phyloP scores from a whole-genome alignment of 2,888 invertebrate species.

The Leptopilina drosophilae region DNA sequence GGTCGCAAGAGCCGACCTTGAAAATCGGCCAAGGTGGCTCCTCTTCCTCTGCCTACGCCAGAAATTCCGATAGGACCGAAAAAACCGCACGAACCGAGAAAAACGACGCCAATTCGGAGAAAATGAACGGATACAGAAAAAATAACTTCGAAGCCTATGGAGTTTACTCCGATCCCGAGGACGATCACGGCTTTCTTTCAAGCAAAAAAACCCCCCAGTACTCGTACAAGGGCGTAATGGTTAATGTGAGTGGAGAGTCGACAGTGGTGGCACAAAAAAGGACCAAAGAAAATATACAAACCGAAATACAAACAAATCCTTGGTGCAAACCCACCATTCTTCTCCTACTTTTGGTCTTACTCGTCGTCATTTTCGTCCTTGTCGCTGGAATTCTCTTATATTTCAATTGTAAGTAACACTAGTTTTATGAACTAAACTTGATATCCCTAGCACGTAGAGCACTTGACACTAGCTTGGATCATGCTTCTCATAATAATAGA shows the following conservation, averaged over 20 bases:
- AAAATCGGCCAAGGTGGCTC: conserved; percentile 71
- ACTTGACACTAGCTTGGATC: conserved; percentile 74
- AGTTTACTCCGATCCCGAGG: conserved; percentile 75
- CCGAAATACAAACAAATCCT: conserved; percentile 76
- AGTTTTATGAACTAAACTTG: conserved; percentile 77
- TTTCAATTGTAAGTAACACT: conserved; percentile 80
- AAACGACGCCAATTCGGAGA: conserved; percentile 60
- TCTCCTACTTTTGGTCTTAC: conserved; percentile 79
- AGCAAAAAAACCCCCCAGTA: conserved; percentile 73
- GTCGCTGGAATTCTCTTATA: conserved; percentile 81
- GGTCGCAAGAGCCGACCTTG: conserved; percentile 73
- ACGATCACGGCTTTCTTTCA: conserved; percentile 73
- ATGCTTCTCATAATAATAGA: conserved; percentile 65
- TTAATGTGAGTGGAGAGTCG: conserved; percentile 74
- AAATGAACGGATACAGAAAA: conserved; percentile 74
- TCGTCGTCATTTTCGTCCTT: conserved; percentile 80
- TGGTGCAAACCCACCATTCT: conserved; percentile 81
- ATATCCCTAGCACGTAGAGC: conserved; percentile 74
- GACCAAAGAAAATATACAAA: conserved; percentile 68
- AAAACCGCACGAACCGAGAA: conserved; percentile 49
- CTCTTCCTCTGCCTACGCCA: conserved; percentile 61
- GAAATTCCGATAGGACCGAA: conserved; percentile 59
- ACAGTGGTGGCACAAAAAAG: conserved; percentile 74
- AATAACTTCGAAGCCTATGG: conserved; percentile 76
- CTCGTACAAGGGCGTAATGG: conserved; percentile 74